Conservation (phyloP, 2,797 vertebrate genomes). For the Hephaestus fuliginosus region DNA sequence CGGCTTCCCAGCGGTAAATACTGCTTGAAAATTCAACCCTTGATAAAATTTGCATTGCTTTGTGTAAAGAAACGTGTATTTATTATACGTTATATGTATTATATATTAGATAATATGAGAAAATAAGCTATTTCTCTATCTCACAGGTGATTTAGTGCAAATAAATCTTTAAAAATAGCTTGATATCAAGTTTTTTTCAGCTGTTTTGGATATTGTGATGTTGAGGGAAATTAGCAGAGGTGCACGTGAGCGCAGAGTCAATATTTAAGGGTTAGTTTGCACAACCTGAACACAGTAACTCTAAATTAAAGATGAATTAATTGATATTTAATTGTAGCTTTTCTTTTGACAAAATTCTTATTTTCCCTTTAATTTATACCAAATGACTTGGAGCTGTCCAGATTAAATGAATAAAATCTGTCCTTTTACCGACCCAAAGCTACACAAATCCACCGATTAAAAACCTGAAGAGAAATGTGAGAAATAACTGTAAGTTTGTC, state of each 20-base stretch:
- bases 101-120: neutral
- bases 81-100: slow-evolving; percentile 8
- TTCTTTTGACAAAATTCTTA: neutral
- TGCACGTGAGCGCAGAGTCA: neutral
- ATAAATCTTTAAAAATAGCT: neutral
- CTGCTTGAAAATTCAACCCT: slow-evolving; percentile 39
- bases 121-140: neutral
- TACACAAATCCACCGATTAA: no score
- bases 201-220: neutral
- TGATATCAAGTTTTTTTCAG: neutral
- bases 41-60: slow-evolving; percentile 33
- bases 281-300: neutral
- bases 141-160: neutral
- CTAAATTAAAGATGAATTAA: neutral
- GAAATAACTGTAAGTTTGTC: no score
- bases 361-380: neutral
- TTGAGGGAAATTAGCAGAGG: neutral
- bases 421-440: no score
- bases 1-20: slow-evolving; percentile 34
- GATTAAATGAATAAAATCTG: no score
- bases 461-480: neutral
- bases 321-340: neutral
- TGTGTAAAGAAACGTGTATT: slow-evolving; percentile 11
- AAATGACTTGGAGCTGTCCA: neutral
- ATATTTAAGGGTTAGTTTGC: neutral